Conservation (phyloP, 2,797 vertebrate species). For the Liasis olivaceus region DNA sequence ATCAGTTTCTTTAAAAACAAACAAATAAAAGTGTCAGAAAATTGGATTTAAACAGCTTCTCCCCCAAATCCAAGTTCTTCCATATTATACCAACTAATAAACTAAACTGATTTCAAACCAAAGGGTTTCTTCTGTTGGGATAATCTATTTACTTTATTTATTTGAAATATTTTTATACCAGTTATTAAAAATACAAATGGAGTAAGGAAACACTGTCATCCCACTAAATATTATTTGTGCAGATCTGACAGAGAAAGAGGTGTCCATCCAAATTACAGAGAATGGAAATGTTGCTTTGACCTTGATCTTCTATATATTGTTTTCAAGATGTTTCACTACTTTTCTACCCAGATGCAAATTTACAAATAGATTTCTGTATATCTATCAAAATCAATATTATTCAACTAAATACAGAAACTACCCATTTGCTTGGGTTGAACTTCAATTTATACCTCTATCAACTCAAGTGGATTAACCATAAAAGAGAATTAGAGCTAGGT, state of each 20-base stretch:
- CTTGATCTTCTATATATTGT: not conserved
- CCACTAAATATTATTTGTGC: not conserved
- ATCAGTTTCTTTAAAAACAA: conserved; percentile 86
- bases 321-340: not conserved
- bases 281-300: not conserved
- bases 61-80: not conserved
- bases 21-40: conserved; percentile 27
- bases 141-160: not conserved
- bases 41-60: not conserved
- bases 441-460: not conserved
- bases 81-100: not conserved
- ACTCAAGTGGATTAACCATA: not conserved
- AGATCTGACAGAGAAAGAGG: not conserved
- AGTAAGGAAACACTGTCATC: not conserved
- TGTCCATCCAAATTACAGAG: not conserved
- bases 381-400: not conserved
- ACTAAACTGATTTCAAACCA: not conserved
- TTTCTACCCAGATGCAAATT: not conserved
- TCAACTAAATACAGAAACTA: not conserved
- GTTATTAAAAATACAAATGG: not conserved
- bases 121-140: not conserved
- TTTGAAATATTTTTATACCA: not conserved
- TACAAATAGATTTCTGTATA: not conserved
- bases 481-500: not conserved
- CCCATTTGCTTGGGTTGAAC: not conserved